Base-by-base conservation (phyloP, 2,888 invertebrate genomes). In the Mythimna pallens region DNA sequence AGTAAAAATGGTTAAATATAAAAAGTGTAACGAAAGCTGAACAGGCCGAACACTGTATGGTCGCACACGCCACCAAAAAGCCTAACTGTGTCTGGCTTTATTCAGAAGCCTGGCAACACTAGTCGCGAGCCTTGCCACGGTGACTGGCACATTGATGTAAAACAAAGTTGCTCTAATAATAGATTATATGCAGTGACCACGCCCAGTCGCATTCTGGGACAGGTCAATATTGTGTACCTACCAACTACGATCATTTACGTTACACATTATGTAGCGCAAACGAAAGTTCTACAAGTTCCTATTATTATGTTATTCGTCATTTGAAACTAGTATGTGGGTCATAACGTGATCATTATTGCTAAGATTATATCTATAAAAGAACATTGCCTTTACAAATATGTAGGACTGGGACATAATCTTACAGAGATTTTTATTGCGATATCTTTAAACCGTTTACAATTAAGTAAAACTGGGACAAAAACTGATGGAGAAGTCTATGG, bases 71-170 rank as follows among this genome's bases (percentile, higher is more conserved):
- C 5, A 47, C 17, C 17, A 7, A 47, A 47, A 20, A 47, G 20
- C 17, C 47, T 47, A 7, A 20, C 17, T 20, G 47, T 47, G 7
- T 47, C 47, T 20, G 47, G 47, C 6, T 7, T 47, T 47, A 47
- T 20, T 7, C 6, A 6, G 17, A 47, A 6, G 47, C 47, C 47
- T 47, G 47, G 17, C 7, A 47, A 47, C 7, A 47, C 47, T 57
- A 34, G 36, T 59, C 34, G 40, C 88, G 82, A 88, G 86, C 86
- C 87, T 86, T 86, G 86, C 87, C 84, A 76, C 84, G 83, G 86
- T 92, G 92, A 92, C 92, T 93, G 93, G 93, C 93, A 93, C 89
- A 86, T 90, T 87, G 80, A 87, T 90, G 86, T 86, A 85, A 91
- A 91, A 92, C 90, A 91, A 92, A 91, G 88, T 87, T 83, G 82